phyloP scores from a whole-genome alignment of 1,140 invertebrate species.

The Trichonephila inaurata region DNA sequence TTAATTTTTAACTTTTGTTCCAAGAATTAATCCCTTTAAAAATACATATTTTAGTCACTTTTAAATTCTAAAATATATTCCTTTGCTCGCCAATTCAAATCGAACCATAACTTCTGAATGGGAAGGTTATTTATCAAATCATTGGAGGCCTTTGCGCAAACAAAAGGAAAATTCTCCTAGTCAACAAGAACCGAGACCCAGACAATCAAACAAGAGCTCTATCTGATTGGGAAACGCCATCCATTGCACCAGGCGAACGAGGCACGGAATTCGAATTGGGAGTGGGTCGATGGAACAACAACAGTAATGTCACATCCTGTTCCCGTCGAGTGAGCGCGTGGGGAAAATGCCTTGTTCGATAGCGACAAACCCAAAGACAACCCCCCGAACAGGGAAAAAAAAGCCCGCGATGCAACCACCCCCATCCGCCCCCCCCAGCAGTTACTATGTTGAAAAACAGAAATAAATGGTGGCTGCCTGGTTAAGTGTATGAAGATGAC shows the following conservation, averaged over 20 bases:
- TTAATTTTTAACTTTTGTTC: too few relatives aligned
- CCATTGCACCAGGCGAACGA: constrained; percentile 13
- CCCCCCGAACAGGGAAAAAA: background rate
- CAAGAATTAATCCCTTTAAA: too few relatives aligned
- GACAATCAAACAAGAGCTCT: background rate
- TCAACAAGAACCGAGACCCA: background rate
- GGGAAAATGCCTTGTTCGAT: constrained; percentile 18
- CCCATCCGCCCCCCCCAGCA: background rate
- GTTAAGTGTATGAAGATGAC: constrained; percentile 16
- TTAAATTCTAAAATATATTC: too few relatives aligned
- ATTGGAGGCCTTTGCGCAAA: background rate
- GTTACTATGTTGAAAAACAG: background rate
- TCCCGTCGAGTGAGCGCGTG: constrained; percentile 21
- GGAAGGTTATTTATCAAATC: too few relatives aligned
- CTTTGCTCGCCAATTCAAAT: too few relatives aligned
- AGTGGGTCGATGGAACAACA: background rate
- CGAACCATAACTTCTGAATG: too few relatives aligned
- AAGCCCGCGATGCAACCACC: background rate
- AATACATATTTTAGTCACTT: too few relatives aligned
- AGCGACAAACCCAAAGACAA: background rate
- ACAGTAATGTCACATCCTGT: constrained; percentile 37
- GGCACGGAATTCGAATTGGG: background rate
- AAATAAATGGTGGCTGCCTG: constrained; percentile 7
- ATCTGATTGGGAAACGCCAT: constrained; percentile 9
- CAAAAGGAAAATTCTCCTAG: background rate